phyloP scores from a whole-genome alignment of 2,888 invertebrate species.

The Eueremaeus valkanovi region DNA sequence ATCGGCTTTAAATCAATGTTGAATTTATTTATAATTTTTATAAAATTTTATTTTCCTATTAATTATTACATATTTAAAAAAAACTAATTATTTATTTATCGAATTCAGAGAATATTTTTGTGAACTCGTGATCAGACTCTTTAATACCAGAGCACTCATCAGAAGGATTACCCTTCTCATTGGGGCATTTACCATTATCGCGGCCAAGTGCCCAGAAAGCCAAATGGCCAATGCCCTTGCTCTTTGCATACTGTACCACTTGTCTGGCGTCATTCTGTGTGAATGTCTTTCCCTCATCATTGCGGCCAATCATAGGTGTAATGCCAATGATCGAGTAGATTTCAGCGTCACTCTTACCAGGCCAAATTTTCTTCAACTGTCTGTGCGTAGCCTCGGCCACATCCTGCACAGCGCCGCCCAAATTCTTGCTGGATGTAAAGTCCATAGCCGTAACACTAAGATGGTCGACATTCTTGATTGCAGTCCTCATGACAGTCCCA shows the following conservation, averaged over 20 bases:
- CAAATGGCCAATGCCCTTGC: constrained; percentile 32
- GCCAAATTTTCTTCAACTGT: constrained; percentile 36
- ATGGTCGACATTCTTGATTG: constrained; percentile 33
- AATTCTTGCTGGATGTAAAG: neutral
- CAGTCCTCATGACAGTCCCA: constrained; percentile 30
- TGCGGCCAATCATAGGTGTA: constrained; percentile 39
- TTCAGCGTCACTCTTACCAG: constrained; percentile 1
- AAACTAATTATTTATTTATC: no score
- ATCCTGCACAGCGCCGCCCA: constrained; percentile 22
- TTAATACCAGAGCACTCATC: constrained; percentile 37
- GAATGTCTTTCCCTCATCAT: constrained; percentile 37
- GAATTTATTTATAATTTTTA: no score
- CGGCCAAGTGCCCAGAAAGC: constrained; percentile 40
- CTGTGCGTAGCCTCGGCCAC: constrained; percentile 13
- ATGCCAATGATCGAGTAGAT: constrained; percentile 32
- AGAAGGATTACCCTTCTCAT: constrained; percentile 34
- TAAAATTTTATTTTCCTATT: no score
- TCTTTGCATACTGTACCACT: constrained; percentile 27
- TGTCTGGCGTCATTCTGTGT: constrained; percentile 12
- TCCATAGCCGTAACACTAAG: constrained; percentile 38
- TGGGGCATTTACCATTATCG: constrained; percentile 41
- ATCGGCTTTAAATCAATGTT: no score
- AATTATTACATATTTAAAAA: no score
- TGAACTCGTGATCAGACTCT: constrained; percentile 37
- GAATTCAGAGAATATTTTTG: constrained; percentile 35